Evolutionary conservation across 2,888 invertebrate genomes (phyloP).

Genomic region (Pterostichus niger): DNA sequence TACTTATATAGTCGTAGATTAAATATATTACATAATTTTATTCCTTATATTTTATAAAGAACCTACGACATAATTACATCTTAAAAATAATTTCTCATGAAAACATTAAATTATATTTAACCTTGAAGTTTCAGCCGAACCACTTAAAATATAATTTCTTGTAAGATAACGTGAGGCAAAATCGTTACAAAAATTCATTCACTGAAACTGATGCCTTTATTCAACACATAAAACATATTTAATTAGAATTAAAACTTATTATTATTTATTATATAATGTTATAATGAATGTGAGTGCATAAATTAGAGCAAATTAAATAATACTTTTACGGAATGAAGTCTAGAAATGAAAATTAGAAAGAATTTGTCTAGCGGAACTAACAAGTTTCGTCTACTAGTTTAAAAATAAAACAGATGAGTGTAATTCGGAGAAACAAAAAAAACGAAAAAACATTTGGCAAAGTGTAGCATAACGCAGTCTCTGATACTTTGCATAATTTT

Average conservation of each 20-base stretch:
- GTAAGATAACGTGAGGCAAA: too few relatives aligned
- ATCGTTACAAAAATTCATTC: too few relatives aligned
- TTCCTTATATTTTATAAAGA: too few relatives aligned
- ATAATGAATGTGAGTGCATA: neutral
- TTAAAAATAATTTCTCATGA: too few relatives aligned
- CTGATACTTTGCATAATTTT: neutral
- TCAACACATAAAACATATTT: too few relatives aligned
- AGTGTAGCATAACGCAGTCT: neutral
- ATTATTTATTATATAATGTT: slow-evolving; percentile 10
- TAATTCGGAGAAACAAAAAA: slow-evolving; percentile 6
- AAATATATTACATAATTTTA: too few relatives aligned
- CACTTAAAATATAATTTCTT: too few relatives aligned
- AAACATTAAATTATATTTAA: too few relatives aligned
- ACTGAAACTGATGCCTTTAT: too few relatives aligned
- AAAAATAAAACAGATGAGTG: slow-evolving; percentile 43
- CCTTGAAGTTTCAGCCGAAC: too few relatives aligned
- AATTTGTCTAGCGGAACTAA: slow-evolving; percentile 54
- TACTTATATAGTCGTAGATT: too few relatives aligned
- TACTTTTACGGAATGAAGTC: neutral
- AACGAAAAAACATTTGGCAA: slow-evolving; percentile 35
- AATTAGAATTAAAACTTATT: neutral
- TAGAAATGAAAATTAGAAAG: slow-evolving; percentile 26
- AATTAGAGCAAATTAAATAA: neutral
- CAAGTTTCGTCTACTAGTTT: slow-evolving; percentile 27
- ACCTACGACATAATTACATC: too few relatives aligned